Evolutionary conservation across 1,140 invertebrate genomes (phyloP), one percentile per base, ranked within the genome.

Genomic region (Pogonomyrmex californicus): DNA sequence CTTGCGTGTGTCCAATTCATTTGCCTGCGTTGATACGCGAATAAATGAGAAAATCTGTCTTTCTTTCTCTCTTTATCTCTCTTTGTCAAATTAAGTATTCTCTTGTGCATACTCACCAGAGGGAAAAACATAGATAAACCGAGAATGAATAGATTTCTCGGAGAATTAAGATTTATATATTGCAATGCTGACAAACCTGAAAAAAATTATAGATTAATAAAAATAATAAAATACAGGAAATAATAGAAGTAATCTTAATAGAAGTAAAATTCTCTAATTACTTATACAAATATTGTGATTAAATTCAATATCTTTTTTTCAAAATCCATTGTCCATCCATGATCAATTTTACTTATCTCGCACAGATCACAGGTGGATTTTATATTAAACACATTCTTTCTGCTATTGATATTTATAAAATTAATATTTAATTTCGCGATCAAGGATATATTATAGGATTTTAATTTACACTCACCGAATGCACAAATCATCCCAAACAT

Each of bases 401-500:
- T 23, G 10, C 9, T 30, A 54, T 12, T 36, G 49, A 58, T 58
- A 76, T 70, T 47, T n/a, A 4, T 14, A 33, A 23, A 23, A 17
- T 6, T 6, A 2, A 71, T 3, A 9, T 71, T 23, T 23, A 23
- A 71, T 51, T n/a, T 71, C 0, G 30, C 68, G 23, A 30, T 30
- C 17, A 12, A 47, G 2, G 12, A 30, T 17, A 4, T 9, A 68
- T 30, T 4, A 5, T n/a, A 54, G 33, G 17, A 77, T 1, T 47
- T 1, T 47, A 49, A 47, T 49, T 51, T 51, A 51, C 9, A 2
- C 93, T 94, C 93, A 96, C 97, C 97, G 91, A 98, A 98, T 14
- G 97, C 97, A 10, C 97, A 96, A 81, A 98, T 98, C 97, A 98
- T 98, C 44, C 98, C 98, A 93, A 98, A 98, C 97, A 98, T 98